Evolutionary conservation across 2,888 invertebrate genomes (phyloP).

Genomic region (Habroteleia sp.): DNA sequence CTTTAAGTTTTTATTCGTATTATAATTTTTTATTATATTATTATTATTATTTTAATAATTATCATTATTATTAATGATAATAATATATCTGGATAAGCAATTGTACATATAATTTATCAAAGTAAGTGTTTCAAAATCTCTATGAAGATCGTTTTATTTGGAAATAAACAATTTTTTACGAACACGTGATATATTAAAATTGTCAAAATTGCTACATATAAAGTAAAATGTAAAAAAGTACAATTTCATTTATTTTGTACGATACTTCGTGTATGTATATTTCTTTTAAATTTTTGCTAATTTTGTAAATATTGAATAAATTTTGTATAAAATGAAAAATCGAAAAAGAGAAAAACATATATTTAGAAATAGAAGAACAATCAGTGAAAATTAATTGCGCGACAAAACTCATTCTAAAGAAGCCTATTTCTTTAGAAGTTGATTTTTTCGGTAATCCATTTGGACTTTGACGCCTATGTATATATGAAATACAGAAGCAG

Average conservation of each 20-base stretch:
- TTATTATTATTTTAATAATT: conserved; percentile 5
- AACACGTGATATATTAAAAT: neutral
- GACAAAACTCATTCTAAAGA: conserved; percentile 25
- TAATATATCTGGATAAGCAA: conserved; percentile 10
- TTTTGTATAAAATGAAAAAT: conserved; percentile 59
- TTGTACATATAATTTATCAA: conserved; percentile 51
- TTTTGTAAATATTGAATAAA: conserved; percentile 64
- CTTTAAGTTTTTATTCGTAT: conserved; percentile 21
- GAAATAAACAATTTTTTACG: conserved; percentile 15
- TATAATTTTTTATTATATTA: conserved; percentile 10
- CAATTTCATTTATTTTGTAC: conserved; percentile 39
- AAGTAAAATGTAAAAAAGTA: conserved; percentile 32
- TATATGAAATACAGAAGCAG: conserved; percentile 10
- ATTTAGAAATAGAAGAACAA: conserved; percentile 45
- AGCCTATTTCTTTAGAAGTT: conserved; percentile 24
- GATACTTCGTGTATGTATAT: conserved; percentile 60
- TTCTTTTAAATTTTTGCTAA: conserved; percentile 58
- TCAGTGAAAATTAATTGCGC: conserved; percentile 38
- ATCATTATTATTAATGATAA: conserved; percentile 10
- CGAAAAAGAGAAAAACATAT: conserved; percentile 41
- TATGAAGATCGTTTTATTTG: conserved; percentile 22
- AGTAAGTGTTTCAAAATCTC: conserved; percentile 16
- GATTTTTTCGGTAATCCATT: conserved; percentile 22
- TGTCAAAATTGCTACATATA: conserved; percentile 20
- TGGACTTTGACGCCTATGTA: conserved; percentile 29